Conservation (phyloP, 1,140 invertebrate genomes). For the Diabrotica undecimpunctata region DNA sequence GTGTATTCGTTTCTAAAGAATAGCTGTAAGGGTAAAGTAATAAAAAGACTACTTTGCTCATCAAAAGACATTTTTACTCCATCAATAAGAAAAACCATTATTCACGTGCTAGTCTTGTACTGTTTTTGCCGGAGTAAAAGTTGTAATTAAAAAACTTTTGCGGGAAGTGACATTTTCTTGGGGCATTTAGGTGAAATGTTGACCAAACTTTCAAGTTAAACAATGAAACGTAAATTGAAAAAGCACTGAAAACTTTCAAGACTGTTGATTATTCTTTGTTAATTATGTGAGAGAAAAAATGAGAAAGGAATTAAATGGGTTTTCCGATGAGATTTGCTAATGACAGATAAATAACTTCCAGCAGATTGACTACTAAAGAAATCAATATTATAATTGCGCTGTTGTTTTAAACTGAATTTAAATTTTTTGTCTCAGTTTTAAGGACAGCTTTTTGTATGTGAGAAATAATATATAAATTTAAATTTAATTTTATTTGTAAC, state of each 20-base stretch:
- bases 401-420: too few species aligned
- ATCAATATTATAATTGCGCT: too few species aligned
- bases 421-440: too few species aligned
- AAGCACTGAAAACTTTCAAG: constrained; percentile 8
- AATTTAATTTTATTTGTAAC: too few species aligned
- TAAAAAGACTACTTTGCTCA: not conserved
- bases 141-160: constrained; percentile 12
- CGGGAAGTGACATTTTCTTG: constrained; percentile 15
- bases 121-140: constrained; percentile 3
- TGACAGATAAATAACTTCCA: too few species aligned
- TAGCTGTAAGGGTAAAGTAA: not conserved
- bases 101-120: not conserved
- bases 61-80: constrained; percentile 2
- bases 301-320: not conserved
- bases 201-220: constrained; percentile 15
- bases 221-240: constrained; percentile 13
- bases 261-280: constrained; percentile 11
- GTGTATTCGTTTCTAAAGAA: not conserved
- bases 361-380: too few species aligned
- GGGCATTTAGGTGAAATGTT: constrained; percentile 11
- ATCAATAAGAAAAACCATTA: constrained; percentile 3
- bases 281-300: constrained; percentile 10
- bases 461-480: too few species aligned
- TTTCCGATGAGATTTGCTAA: not conserved
- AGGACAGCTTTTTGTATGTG: too few species aligned